A percentile compares a stretch with the other conserved stretches of the same genome.
Evolutionary conservation across 2,797 vertebrate genomes (phyloP).

Genomic region (Phataginus tricuspis): DNA sequence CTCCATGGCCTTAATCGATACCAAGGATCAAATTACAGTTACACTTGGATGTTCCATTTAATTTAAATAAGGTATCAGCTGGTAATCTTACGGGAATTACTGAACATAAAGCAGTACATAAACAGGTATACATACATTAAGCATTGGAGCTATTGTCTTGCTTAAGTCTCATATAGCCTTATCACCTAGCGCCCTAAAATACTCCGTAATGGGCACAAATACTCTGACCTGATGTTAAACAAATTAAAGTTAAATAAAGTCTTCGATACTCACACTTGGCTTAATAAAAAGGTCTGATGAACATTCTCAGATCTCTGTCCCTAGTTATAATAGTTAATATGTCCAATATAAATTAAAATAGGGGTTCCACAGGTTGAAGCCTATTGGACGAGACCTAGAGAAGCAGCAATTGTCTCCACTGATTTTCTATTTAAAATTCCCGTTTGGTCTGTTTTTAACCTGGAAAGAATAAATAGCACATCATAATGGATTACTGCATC

Average conservation of each 20-base stretch:
- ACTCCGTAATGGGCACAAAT: not conserved
- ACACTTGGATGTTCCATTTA: not conserved
- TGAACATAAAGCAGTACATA: not conserved
- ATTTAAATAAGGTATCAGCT: not conserved
- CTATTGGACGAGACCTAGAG: not conserved
- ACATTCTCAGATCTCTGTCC: not conserved
- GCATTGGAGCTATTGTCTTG: not conserved
- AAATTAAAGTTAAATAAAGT: not conserved
- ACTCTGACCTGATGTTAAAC: not conserved
- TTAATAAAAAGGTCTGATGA: not conserved
- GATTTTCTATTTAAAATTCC: conserved; percentile 9
- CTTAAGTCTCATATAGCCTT: not conserved
- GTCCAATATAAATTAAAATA: not conserved
- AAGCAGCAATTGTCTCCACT: not conserved
- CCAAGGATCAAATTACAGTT: not conserved
- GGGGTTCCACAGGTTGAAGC: not conserved
- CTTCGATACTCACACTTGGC: not conserved
- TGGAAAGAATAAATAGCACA: not conserved
- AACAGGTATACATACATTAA: not conserved
- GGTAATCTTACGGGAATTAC: not conserved
- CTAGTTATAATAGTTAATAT: not conserved
- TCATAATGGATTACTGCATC: not conserved
- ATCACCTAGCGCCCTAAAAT: not conserved
- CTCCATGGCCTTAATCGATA: not conserved
- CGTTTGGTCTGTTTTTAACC: not conserved